These are phyloP conservation scores for Ornithoptera priamus DNA, from an alignment of 2,888 invertebrate species.

Conservation along the genomic window DNA sequence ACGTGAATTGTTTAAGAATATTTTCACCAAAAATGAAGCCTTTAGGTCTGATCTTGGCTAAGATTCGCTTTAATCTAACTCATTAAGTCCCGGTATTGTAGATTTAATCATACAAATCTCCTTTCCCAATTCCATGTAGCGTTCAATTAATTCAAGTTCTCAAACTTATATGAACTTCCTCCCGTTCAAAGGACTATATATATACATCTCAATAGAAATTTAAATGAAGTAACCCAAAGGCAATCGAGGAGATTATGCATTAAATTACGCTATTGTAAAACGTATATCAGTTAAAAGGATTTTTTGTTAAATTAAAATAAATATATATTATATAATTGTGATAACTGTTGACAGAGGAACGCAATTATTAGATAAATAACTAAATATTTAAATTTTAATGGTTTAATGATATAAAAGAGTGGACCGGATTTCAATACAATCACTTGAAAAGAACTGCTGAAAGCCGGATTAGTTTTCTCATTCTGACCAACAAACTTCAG, in stretches of 20 bases:
- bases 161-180: constrained; percentile 27
- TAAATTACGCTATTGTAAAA: neutral
- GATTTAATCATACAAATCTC: constrained; percentile 15
- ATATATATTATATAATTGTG: too few relatives aligned
- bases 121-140: constrained; percentile 13
- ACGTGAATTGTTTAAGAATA: too few relatives aligned
- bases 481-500: too few relatives aligned
- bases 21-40: neutral
- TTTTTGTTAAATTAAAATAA: too few relatives aligned
- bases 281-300: too few relatives aligned
- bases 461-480: too few relatives aligned
- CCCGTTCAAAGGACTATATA: constrained; percentile 7
- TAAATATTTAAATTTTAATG: too few relatives aligned
- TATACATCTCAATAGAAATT: constrained; percentile 15
- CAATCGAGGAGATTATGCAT: neutral
- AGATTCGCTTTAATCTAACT: neutral
- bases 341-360: neutral
- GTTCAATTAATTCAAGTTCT: constrained; percentile 27
- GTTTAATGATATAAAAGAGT: too few relatives aligned
- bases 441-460: too few relatives aligned
- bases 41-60: neutral
- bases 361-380: neutral
- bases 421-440: too few relatives aligned
- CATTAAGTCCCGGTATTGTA: constrained; percentile 3
- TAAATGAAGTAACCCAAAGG: constrained; percentile 21